Evolutionary conservation across 1,140 invertebrate species (phyloP), one percentile per base, ranked within the genome.

Genomic region (Drosophila biarmipes): DNA sequence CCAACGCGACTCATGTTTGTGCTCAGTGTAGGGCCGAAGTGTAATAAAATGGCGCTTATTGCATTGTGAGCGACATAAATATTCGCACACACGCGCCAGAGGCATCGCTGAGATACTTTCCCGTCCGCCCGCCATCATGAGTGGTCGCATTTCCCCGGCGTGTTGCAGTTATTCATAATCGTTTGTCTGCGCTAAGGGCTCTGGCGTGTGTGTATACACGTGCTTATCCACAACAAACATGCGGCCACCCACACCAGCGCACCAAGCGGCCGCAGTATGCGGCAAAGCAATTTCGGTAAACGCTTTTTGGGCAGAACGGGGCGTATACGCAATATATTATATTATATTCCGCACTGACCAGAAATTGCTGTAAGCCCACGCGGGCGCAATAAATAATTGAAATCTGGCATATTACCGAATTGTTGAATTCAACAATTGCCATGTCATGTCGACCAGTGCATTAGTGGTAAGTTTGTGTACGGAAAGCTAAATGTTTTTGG

Each of bases 81-180:
- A 71, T 57, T 61, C 49, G 21, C 52, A 66, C 67, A 31, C 37
- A 57, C 35, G 29, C 21, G 43, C 64, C 35, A n/a, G 15, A 34
- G 19, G 46, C 35, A 62, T 49, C n/a, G 46, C 31, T 37, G 56
- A 53, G 35, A 54, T 49, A 48, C 27, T 49, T 46, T 15, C 34
- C 37, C 49, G 34, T 24, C 17, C 37, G 43, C 57, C 42, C 27
- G 35, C 68, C 49, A 27, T 37, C 29, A 43, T 64, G 53, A 67
- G 66, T 56, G 63, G 49, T 69, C 19, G 63, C 51, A 40, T 69
- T 49, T 64, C 40, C 46, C 40, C 24, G 54, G 48, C 48, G 35
- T 19, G 48, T 37, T 58, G 73, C 64, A 86, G 81, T 59, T 81
- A 87, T 87, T 86, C 82, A 86, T 81, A 87, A 81, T 86, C 78